phyloP scores from a whole-genome alignment of 2,888 invertebrate species.

The Ophion costatus region DNA sequence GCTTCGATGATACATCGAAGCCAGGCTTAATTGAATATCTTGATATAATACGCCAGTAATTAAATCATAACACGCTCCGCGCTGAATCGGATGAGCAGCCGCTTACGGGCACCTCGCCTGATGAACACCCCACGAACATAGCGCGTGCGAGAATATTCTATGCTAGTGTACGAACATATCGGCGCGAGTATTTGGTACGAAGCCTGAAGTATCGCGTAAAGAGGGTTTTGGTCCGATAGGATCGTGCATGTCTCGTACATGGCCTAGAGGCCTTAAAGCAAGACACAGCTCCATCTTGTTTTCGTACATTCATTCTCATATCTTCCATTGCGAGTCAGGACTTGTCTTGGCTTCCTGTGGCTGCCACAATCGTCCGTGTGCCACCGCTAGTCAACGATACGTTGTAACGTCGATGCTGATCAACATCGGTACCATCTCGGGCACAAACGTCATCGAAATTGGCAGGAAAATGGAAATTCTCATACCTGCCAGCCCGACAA shows the following conservation, averaged over 20 bases:
- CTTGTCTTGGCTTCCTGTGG: not conserved
- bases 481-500: not conserved
- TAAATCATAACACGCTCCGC: conserved; percentile 67
- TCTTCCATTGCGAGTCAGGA: not conserved
- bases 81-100: conserved; percentile 57
- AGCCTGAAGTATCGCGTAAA: conserved; percentile 23
- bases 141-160: conserved; percentile 40
- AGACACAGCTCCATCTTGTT: not conserved
- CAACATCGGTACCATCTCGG: not conserved
- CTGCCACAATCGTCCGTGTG: not conserved
- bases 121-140: conserved; percentile 59
- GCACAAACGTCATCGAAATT: not conserved
- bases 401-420: not conserved
- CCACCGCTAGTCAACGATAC: not conserved
- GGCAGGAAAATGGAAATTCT: not conserved
- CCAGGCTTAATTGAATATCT: conserved; percentile 68
- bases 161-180: conserved; percentile 3
- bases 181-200: not conserved
- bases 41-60: conserved; percentile 69
- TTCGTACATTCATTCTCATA: not conserved
- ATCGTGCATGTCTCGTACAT: conserved; percentile 38
- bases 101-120: conserved; percentile 47
- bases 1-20: conserved; percentile 37
- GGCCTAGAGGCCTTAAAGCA: not conserved
- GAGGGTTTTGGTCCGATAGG: conserved; percentile 20